Percentiles rank a stretch among this genome's conserved stretches.
Conservation (phyloP, 2,797 vertebrate species). For the Podarcis lilfordi region DNA sequence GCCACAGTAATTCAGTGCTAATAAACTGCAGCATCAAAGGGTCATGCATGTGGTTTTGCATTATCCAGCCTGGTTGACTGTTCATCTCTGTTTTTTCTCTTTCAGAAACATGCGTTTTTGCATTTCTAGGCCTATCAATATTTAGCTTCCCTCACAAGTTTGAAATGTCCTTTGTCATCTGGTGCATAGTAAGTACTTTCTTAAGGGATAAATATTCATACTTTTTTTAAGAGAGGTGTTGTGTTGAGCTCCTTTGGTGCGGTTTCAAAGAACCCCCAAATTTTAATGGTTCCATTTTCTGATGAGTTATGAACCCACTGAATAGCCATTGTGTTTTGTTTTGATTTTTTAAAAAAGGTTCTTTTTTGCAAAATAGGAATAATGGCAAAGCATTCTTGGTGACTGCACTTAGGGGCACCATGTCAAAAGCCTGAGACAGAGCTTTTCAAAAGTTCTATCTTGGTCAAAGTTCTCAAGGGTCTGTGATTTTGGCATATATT, state of each 20-base stretch:
- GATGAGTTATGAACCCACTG: not conserved
- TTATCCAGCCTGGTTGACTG: not conserved
- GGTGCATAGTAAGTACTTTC: slow-evolving; percentile 94
- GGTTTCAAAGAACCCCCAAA: rapidly evolving
- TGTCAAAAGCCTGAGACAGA: too few species aligned
- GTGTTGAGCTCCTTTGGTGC: not conserved
- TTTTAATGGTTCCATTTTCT: not conserved
- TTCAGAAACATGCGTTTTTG: slow-evolving; percentile 98
- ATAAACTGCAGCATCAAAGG: not conserved
- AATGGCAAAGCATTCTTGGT: not conserved
- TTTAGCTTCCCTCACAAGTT: slow-evolving; percentile 99
- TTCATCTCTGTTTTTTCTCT: slow-evolving; percentile 61
- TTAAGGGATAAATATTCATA: slow-evolving; percentile 14
- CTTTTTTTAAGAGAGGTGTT: not conserved
- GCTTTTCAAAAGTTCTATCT: too few species aligned
- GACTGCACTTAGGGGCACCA: not conserved
- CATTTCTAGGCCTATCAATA: slow-evolving; percentile 97
- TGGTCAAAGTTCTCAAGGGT: not conserved
- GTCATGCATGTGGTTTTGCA: slow-evolving; percentile 10
- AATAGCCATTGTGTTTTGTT: too few species aligned
- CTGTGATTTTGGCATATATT: not conserved
- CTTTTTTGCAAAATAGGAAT: not conserved
- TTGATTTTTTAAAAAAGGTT: too few species aligned
- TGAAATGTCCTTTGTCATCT: slow-evolving; percentile 98
- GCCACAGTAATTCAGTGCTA: not conserved